Evolutionary conservation across 2,888 invertebrate species (phyloP).

Genomic region (Brachyopa scutellaris): DNA sequence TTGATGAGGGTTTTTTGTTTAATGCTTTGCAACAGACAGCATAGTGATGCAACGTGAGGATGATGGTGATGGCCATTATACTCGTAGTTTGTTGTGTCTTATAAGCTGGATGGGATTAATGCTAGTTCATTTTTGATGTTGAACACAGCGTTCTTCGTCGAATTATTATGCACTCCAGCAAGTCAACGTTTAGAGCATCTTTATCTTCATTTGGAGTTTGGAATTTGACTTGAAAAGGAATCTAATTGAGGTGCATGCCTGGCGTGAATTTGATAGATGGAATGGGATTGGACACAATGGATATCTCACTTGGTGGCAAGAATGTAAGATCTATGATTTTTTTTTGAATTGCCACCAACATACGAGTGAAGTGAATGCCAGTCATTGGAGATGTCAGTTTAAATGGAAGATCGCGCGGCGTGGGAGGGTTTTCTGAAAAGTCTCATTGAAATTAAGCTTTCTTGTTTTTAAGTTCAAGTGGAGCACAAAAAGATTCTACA

Average conservation of each 20-base stretch:
- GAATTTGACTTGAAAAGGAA: not conserved
- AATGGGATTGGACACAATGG: not conserved
- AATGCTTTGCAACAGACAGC: slow-evolving; percentile 1
- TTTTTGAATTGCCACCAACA: too few relatives aligned
- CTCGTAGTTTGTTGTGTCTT: slow-evolving; percentile 25
- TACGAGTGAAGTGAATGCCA: too few relatives aligned
- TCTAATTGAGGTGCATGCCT: not conserved
- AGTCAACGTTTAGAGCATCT: not conserved
- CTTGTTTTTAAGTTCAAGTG: too few relatives aligned
- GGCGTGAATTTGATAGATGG: not conserved
- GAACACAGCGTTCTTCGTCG: slow-evolving; percentile 37
- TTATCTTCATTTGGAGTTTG: not conserved
- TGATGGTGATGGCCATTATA: slow-evolving; percentile 13
- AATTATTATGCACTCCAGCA: slow-evolving; percentile 1
- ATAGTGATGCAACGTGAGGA: slow-evolving; percentile 23
- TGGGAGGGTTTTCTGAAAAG: too few relatives aligned
- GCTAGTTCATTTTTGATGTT: not conserved
- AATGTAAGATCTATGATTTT: too few relatives aligned
- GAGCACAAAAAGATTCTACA: too few relatives aligned
- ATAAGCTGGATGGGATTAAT: slow-evolving; percentile 13
- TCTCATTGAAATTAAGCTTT: too few relatives aligned
- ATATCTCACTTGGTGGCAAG: not conserved
- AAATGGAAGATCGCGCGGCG: too few relatives aligned
- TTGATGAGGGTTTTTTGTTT: not conserved
- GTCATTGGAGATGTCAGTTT: too few relatives aligned